Base-by-base conservation (phyloP, 2,888 invertebrate species). In the Caenorhabditis wallacei region DNA sequence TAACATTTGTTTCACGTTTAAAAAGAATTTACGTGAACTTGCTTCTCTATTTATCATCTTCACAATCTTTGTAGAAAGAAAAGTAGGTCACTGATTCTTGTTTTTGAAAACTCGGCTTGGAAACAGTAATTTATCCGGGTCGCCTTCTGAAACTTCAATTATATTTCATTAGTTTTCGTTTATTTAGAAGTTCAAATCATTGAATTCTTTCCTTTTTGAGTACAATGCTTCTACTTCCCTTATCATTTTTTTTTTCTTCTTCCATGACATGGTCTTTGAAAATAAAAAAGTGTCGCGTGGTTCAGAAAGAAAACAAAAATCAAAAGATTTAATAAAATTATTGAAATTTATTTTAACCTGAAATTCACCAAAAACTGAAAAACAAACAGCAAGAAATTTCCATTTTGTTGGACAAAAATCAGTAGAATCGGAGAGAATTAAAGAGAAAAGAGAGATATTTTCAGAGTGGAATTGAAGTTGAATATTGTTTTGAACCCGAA, bases 261-360 rank as follows among this genome's bases (percentile, higher is more conserved):
- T 20, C 37, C 30, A 16, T 11, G 7, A 24, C 20, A 54, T 68
- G 68, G 68, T 68, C 68, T 68, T 54, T 54, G 54, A 68, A 68
- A 68, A 63, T 43, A n/a, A n/a, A n/a, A 46, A 30, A 24, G 35
- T 20, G 24, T 68, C 68, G 68, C 51, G 16, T 54, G 40, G 4
- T 43, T 43, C 5, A 10, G 43, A 40, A 68, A 68, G 37, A 68
- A 54, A 53, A 54, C 53, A 53, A 68, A 54, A 68, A 24, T 40
- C 68, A 68, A 68, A n/a, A 54, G 53, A 68, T 68, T 68, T 53
- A 53, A 54, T 40, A n/a, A 68, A 66, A 66, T 66, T 66, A 35
- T 37, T n/a, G n/a, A 30, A 24, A 26, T 56, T 56, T 53, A 56
- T 56, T n/a, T 18, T 18, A 18, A n/a, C 16, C 30, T 22, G n/a